Base-by-base conservation (phyloP, 2,888 invertebrate genomes). In the Amphipyra berbera region DNA sequence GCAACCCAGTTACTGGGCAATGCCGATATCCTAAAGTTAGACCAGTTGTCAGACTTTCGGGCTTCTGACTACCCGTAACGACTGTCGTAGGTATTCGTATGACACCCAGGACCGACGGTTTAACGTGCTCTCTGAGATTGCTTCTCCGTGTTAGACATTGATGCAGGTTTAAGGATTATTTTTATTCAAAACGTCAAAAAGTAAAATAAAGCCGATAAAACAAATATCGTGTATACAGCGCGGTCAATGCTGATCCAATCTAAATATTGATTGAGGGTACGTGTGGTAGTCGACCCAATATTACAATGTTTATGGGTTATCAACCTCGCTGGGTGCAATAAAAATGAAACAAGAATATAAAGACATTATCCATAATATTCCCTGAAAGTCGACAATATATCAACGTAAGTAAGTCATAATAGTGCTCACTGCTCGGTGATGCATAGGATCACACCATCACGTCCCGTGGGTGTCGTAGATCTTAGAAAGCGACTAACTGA, bases 231-330 rank as follows among this genome's bases (percentile, higher is more conserved):
- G 15, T 42, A 60, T 56, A 49, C 55, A 56, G 42, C 57, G 38
- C 53, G 62, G 54, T 52, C 67, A 52, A 46, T 61, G 52, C 46
- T 73, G 64, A 61, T 72, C 53, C 47, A 52, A 53, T 60, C 46
- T 40, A 53, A 54, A 46, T 66, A 78, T 75, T 60, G 73, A 77
- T 72, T 68, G 30, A 45, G 53, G 42, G 52, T 44, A 61, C 33
- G 62, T 41, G 52, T 58, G 50, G n/a, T 55, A 21, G 49, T 53
- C 46, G 54, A 58, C 46, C 9, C 38, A 48, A 56, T 59, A 40
- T 54, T 52, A 53, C 47, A 61, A 53, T 41, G 41, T 67, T 59
- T 48, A 57, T 55, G 61, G 59, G 61, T 55, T 73, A 55, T 42
- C 38, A 67, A 68, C 59, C 65, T 49, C 38, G 9, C 2, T 30